Base-by-base conservation (phyloP, 2,113 vertebrate species). In the Anguilla japonica region DNA sequence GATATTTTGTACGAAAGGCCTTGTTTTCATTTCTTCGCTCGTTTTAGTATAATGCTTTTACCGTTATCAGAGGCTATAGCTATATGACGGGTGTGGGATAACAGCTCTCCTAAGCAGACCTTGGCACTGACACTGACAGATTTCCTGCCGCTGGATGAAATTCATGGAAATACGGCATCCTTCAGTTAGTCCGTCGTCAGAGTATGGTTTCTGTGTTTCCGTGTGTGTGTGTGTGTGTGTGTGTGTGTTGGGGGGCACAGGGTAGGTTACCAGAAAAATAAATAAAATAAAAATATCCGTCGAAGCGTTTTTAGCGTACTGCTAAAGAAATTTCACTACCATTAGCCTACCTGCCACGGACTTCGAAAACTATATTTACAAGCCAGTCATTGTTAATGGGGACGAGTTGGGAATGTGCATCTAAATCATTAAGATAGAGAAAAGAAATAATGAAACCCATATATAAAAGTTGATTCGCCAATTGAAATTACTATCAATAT, bases 41-140 rank as follows among this genome's bases (percentile, higher is more conserved):
- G 22, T 83, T 50, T 43, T 22, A 53, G 39, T 75, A 67, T 43
- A 57, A 75, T 87, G 34, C 75, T 79, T 83, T 60, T 41, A 60
- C 83, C 46, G 57, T 84, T 86, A 81, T 89, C 75, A 90, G 53
- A 87, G 84, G 71, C 29, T 50, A 40, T 89, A 67, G 71, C 29
- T 50, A 40, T 89, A 67, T 83, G 85, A 88, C 84, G 86, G 84
- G 57, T 82, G 57, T 5, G 2, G 67, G 67, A 86, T 84, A 88
- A 86, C 57, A 87, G 26, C 78, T 81, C 34, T 22, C 83, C 71
- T 86, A 85, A 85, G 85, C 50, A 87, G 86, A 57, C 56, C 84
- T 50, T 79, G 82, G 80, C 60, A 40, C 22, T 75, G 88, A 87
- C 60, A 60, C 26, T 63, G 34, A 84, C 41, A 79, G 80, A 89